Evolutionary conservation across 2,888 invertebrate genomes (phyloP).

Genomic region (Habrosyne pyritoides): DNA sequence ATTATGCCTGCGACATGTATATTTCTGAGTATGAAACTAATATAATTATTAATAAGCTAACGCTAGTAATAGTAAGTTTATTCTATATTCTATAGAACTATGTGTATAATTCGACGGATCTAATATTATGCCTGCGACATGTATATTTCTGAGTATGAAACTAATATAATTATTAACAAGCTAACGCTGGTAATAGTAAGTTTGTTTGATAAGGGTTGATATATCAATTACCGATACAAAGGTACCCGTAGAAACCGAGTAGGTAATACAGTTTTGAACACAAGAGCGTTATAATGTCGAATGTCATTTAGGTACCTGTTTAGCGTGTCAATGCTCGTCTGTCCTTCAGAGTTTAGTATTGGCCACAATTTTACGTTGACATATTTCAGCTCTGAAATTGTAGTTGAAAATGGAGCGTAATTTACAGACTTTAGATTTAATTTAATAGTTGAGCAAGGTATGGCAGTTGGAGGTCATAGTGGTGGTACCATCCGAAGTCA

Average conservation of each 20-base stretch:
- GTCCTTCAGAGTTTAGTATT: constrained; percentile 18
- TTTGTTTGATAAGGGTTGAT: constrained; percentile 47
- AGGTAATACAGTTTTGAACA: constrained; percentile 18
- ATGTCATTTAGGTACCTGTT: constrained; percentile 26
- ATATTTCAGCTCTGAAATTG: background rate
- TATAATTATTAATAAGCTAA: too few species aligned
- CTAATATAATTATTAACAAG: too few species aligned
- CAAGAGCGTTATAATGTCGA: constrained; percentile 26
- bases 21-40: too few species aligned
- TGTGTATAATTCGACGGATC: too few species aligned
- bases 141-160: too few species aligned
- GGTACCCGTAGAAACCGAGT: constrained; percentile 5
- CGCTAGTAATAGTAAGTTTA: background rate
- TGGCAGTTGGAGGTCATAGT: background rate
- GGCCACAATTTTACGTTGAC: background rate
- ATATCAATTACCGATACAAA: constrained; percentile 37
- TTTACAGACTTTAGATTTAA: background rate
- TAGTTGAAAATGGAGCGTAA: background rate
- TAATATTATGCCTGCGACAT: too few species aligned
- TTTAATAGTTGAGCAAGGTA: constrained; percentile 6
- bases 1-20: too few species aligned
- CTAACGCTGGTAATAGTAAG: constrained; percentile 13
- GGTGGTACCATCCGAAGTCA: background rate
- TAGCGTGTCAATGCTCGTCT: constrained; percentile 30
- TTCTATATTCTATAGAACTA: too few species aligned